Evolutionary conservation across 2,888 invertebrate genomes (phyloP).

Genomic region (Heliconius sara): DNA sequence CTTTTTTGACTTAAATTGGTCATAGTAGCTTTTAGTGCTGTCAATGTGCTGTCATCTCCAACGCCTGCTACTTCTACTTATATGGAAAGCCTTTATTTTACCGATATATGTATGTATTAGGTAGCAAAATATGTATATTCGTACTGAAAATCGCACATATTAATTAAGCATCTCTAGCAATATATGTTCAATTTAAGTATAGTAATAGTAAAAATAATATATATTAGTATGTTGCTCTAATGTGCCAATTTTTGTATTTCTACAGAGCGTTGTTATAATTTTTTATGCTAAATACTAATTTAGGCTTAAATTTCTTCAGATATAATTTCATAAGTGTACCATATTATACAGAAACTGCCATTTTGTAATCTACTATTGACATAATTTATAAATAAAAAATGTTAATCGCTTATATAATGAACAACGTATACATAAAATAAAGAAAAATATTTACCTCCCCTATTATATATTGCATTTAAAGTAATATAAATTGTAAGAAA

Average conservation of each 20-base stretch:
- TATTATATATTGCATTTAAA: background rate
- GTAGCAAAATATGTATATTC: background rate
- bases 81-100: background rate
- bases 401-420: constrained; percentile 13
- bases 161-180: constrained; percentile 6
- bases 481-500: background rate
- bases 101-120: background rate
- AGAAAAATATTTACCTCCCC: background rate
- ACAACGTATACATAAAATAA: background rate
- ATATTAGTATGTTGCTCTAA: constrained; percentile 4
- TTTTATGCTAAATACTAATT: constrained; percentile 12
- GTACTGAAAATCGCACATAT: constrained; percentile 4
- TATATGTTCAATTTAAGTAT: background rate
- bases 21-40: constrained; percentile 11
- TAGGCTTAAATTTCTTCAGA: constrained; percentile 1
- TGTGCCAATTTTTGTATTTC: constrained; percentile 24
- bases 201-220: constrained; percentile 1
- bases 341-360: constrained; percentile 31
- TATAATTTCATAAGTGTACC: constrained; percentile 24
- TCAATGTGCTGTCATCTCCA: background rate
- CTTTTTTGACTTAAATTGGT: background rate
- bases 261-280: background rate
- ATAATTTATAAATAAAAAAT: constrained; percentile 9
- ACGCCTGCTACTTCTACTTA: background rate
- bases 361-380: constrained; percentile 21